Conservation (phyloP, 2,113 vertebrate genomes). For the Seriola quinqueradiata region DNA sequence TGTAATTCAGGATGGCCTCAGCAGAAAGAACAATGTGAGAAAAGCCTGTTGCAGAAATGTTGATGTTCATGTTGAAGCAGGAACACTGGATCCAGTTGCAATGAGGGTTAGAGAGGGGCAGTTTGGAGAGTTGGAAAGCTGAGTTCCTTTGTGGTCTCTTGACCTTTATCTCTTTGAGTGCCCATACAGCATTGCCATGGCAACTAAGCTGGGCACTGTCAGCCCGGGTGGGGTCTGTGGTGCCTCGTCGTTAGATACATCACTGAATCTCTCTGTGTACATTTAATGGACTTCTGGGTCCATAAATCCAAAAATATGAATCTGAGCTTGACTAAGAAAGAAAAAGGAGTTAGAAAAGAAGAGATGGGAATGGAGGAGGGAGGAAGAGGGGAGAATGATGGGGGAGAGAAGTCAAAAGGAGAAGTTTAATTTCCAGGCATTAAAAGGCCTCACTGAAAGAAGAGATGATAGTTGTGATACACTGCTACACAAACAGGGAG, state of each 20-base stretch:
- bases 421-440: constrained; percentile 12
- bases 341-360: not conserved
- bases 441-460: constrained; percentile 26
- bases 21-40: not conserved
- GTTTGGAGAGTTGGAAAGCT: constrained; percentile 38
- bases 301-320: not conserved
- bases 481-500: constrained; percentile 56
- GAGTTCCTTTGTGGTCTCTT: constrained; percentile 59
- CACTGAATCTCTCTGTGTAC: not conserved
- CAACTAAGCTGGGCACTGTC: constrained; percentile 62
- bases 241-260: constrained; percentile 26
- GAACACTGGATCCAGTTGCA: not conserved
- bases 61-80: not conserved
- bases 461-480: constrained; percentile 57
- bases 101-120: constrained; percentile 4
- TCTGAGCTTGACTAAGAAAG: not conserved
- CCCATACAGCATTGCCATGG: constrained; percentile 60
- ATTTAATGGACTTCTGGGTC: too few relatives aligned
- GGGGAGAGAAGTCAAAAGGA: constrained; percentile 18
- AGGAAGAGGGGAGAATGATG: not conserved
- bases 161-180: constrained; percentile 75
- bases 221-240: constrained; percentile 30
- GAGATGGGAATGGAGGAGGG: not conserved
- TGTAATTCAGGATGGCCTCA: not conserved
- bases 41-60: not conserved